These are phyloP conservation scores for Trachymyrmex cornetzi DNA, from an alignment of 1,140 invertebrate genomes.

Conservation along the genomic window DNA sequence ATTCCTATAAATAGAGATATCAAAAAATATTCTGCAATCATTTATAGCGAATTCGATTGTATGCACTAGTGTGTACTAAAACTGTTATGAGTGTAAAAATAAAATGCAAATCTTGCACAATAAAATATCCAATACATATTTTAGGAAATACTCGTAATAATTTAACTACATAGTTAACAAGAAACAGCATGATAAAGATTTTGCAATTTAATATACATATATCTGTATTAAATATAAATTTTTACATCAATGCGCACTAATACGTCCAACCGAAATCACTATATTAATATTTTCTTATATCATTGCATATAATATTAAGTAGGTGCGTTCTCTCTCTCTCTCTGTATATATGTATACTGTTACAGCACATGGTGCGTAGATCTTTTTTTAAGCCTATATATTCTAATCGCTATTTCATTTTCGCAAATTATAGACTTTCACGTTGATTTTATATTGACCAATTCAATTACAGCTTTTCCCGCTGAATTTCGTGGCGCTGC, in stretches of 20 bases:
- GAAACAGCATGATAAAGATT: too few species aligned
- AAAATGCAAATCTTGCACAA: too few species aligned
- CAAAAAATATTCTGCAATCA: not conserved
- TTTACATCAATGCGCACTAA: too few species aligned
- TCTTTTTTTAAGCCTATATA: not conserved
- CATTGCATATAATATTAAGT: not conserved
- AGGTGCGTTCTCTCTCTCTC: not conserved
- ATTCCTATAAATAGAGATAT: not conserved
- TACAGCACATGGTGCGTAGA: not conserved
- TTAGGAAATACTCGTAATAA: too few species aligned
- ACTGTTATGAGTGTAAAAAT: too few species aligned
- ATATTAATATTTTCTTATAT: conserved; percentile 2
- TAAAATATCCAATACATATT: too few species aligned
- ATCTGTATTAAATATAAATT: too few species aligned
- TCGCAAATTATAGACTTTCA: conserved; percentile 11
- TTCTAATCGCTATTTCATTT: not conserved
- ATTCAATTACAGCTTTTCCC: conserved; percentile 20
- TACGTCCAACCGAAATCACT: too few species aligned
- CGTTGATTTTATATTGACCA: not conserved
- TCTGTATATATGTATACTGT: not conserved
- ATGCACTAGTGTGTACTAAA: too few species aligned
- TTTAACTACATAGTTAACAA: too few species aligned
- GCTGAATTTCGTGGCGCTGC: conserved; percentile 2
- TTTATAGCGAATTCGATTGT: too few species aligned
- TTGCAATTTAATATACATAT: too few species aligned